Evolutionary conservation across 2,888 invertebrate genomes (phyloP).

Genomic region (Leucophenga maculata): DNA sequence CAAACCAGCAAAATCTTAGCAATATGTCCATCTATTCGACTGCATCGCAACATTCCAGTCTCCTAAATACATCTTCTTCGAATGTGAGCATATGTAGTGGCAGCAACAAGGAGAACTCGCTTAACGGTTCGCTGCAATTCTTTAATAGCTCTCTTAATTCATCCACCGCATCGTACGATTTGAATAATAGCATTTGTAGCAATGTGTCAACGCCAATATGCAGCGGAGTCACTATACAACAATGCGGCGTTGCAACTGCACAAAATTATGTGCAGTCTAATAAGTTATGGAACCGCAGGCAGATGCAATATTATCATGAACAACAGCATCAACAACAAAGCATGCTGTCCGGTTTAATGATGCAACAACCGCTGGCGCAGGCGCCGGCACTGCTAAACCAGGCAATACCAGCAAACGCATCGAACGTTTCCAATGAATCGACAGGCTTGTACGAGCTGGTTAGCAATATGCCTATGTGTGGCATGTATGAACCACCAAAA

Average conservation of each 20-base stretch:
- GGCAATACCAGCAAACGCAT: constrained; percentile 20
- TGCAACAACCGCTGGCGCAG: constrained; percentile 32
- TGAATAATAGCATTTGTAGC: constrained; percentile 54
- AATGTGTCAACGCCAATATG: constrained; percentile 40
- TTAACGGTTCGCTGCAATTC: constrained; percentile 56
- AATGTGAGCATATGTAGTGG: constrained; percentile 45
- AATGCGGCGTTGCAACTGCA: too few relatives aligned
- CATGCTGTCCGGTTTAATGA: constrained; percentile 46
- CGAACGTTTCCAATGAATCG: neutral
- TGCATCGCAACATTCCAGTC: constrained; percentile 48
- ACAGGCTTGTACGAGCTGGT: constrained; percentile 56
- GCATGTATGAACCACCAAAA: constrained; percentile 67
- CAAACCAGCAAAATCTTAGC: constrained; percentile 37
- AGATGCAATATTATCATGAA: constrained; percentile 46
- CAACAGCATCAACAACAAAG: constrained; percentile 37
- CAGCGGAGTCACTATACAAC: too few relatives aligned
- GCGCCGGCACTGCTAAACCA: neutral
- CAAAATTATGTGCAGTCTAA: neutral
- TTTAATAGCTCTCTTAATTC: constrained; percentile 54
- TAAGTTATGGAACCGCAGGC: constrained; percentile 67
- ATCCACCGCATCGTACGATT: constrained; percentile 57
- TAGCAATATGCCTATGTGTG: constrained; percentile 53
- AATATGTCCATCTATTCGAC: constrained; percentile 54
- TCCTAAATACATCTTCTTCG: constrained; percentile 54
- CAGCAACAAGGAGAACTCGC: constrained; percentile 65